Evolutionary conservation across 2,888 invertebrate genomes (phyloP).

Genomic region (Conus canariensis): DNA sequence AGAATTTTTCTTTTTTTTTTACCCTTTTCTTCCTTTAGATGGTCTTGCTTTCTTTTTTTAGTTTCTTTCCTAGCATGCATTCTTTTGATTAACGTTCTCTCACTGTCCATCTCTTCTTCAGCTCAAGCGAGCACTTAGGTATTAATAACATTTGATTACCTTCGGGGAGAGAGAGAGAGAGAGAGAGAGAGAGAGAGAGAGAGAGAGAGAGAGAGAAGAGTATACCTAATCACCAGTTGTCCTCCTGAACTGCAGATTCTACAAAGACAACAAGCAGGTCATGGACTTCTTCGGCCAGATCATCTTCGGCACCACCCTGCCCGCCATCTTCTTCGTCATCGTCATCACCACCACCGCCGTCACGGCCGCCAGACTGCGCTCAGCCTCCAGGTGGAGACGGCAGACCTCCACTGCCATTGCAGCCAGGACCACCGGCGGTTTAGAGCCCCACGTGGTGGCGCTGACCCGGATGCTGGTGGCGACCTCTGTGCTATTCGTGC

Average conservation of each 20-base stretch:
- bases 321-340: not conserved
- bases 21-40: no score
- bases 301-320: not conserved
- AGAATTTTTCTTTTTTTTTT: no score
- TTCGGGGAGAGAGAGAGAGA: no score
- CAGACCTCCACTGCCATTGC: not conserved
- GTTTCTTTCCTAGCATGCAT: no score
- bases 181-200: no score
- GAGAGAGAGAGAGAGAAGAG: no score
- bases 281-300: not conserved
- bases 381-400: not conserved
- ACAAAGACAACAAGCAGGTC: not conserved
- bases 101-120: no score
- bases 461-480: slow-evolving; percentile 27
- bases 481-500: slow-evolving; percentile 20
- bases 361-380: not conserved
- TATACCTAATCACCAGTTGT: no score
- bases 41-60: no score
- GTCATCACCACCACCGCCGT: not conserved
- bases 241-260: not conserved
- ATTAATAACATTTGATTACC: no score
- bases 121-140: no score
- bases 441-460: not conserved
- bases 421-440: not conserved
- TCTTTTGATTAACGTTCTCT: no score